These are phyloP conservation scores for Marisa cornuarietis DNA, from an alignment of 1,140 invertebrate genomes.

Conservation along the genomic window DNA sequence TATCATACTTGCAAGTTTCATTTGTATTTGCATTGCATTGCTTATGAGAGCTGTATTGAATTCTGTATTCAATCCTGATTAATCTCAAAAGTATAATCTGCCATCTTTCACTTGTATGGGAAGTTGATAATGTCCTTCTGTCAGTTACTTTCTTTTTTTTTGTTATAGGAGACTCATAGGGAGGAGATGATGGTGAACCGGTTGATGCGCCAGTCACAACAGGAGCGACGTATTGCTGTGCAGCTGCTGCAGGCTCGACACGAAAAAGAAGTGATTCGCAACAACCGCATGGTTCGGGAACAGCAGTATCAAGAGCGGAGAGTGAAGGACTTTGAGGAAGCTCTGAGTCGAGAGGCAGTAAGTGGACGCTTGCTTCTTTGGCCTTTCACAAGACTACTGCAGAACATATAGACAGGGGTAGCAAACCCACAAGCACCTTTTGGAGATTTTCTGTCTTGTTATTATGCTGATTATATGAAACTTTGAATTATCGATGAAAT, in stretches of 20 bases:
- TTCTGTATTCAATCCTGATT: too few relatives aligned
- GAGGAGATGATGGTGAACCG: conserved; percentile 65
- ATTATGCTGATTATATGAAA: too few relatives aligned
- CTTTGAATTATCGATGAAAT: too few relatives aligned
- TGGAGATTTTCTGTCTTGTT: too few relatives aligned
- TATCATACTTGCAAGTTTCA: too few relatives aligned
- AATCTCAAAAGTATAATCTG: neutral
- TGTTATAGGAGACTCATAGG: conserved; percentile 56
- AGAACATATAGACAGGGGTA: too few relatives aligned
- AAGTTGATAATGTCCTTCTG: neutral
- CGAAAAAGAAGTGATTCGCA: conserved; percentile 64
- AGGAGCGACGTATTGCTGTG: conserved; percentile 65
- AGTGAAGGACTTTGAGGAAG: conserved; percentile 64
- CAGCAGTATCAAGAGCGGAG: conserved; percentile 62
- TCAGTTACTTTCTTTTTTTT: conserved; percentile 5
- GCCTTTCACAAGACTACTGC: too few relatives aligned
- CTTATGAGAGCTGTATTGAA: too few relatives aligned
- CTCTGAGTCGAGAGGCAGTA: conserved; percentile 64
- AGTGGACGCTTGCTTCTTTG: conserved; percentile 18
- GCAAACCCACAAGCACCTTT: too few relatives aligned
- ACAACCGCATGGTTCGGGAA: conserved; percentile 61
- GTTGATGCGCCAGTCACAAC: conserved; percentile 65
- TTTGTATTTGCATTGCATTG: too few relatives aligned
- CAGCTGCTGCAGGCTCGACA: conserved; percentile 65
- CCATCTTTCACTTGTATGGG: neutral